Evolutionary conservation across 1,140 invertebrate genomes (phyloP), one percentile per base, ranked within the genome.

Genomic region (Philaenus spumarius): DNA sequence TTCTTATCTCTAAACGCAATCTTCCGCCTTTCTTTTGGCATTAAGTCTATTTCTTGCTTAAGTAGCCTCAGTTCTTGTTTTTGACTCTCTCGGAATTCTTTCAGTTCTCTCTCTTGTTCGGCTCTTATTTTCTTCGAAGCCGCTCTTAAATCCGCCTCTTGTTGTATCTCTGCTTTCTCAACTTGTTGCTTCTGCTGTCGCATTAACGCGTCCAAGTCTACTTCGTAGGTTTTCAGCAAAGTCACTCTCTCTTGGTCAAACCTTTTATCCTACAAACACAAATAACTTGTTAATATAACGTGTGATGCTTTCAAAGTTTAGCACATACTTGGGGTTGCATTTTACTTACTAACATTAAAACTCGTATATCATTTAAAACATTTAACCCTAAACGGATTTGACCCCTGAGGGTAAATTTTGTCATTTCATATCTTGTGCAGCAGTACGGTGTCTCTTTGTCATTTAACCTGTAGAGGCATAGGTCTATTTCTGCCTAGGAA

Each of bases 31-130:
- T 96, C 93, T 73, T 96, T 96, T 26, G 93, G 89, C 72, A 97
- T 80, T 46, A 95, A 75, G 66, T 98, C 95, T 45, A 96, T 82
- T 71, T 98, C 95, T 71, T 97, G 93, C 68, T 97, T 97, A 14
- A 97, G 75, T 55, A 96, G 75, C 60, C 94, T 82, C 62, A 95
- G 75, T 72, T 99, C 95, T 72, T 95, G 91, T 69, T 97, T 98
- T 46, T 97, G 77, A 34, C 86, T 84, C 66, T 98, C 95, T 5
- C 92, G 78, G 77, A 98, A 99, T 65, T 86, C 82, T 67, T 95
- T 90, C 53, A 96, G 74, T 66, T 98, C 95, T 22, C 90, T 82
- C 67, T 99, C 95, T 74, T 99, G 96, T 64, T 98, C 95, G 11
- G 82, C 76, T 19, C 94, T 83, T 37, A 93, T 85, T 59, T 88